Evolutionary conservation across 2,113 vertebrate species (phyloP), one percentile per base, ranked within the genome.

Genomic region (Mixornis gularis): DNA sequence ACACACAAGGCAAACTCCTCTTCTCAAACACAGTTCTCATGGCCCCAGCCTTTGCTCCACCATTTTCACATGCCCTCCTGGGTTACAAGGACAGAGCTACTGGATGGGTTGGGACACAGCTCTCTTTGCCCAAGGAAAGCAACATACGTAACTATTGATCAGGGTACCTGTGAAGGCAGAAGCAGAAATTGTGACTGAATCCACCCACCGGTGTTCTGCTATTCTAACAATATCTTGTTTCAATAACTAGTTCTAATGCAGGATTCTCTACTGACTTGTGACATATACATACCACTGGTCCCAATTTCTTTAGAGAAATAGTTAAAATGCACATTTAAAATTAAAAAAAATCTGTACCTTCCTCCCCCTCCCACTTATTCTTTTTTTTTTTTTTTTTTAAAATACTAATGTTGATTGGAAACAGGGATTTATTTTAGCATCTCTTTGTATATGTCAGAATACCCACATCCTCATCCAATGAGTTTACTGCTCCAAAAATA

Each of bases 281-380:
- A 9, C 36, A 76, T n/a, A 83, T 25, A 41, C 7, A 32, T 26
- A 55, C 3, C 4, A 5, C 10, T 58, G 21, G 8, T n/a, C 12
- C 30, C 7, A n/a, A 58, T 26, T 38, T 74, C 13, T 64, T 32
- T 38, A 56, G 16, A 19, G 20, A 64, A 77, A 64, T 22, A 34
- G 2, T 21, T 41, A 44, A 49, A 80, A 60, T 26, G 32, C 5
- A 8, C 2, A 44, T 68, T 40, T 49, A 32, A 78, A 58, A 22
- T 49, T 58, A 2, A 18, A 71, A 29, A 32, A 34, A 40, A 20
- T 4, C 10, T 49, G 7, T 6, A 62, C 10, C 17, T 22, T 8
- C 4, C 6, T 10, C 2, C 2, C 9, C 5, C 8, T 15, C 8
- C 0, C 3, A 0, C 10, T 12, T 5, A n/a, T n/a, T n/a, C 4